Evolutionary conservation across 2,888 invertebrate species (phyloP), one percentile per base, ranked within the genome.

Genomic region (Ennomos quercinarius): DNA sequence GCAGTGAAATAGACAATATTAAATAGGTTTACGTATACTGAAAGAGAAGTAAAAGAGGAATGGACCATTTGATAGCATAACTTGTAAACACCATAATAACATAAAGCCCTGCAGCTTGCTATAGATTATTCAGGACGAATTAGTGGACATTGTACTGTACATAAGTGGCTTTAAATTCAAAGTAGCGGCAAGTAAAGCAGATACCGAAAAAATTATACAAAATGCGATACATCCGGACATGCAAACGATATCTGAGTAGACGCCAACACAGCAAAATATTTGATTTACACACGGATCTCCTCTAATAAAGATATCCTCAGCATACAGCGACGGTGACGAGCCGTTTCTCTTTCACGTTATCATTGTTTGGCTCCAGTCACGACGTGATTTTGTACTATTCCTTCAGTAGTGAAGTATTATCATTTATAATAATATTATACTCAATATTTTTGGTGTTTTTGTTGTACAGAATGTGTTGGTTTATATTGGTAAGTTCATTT

Each of bases 341-440:
- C 63, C 54, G 35, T 52, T 70, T 67, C 58, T 46, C 47, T 67
- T 70, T 64, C 48, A 50, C 58, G 58, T 10, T 63, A 71, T 76
- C 76, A 76, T 74, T 76, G 74, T 75, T 74, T 73, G 41, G 67
- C 64, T 55, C 70, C 64, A 68, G 76, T 78, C 75, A 77, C 66
- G 61, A 53, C 59, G 76, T 77, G 73, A 77, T 66, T 69, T 59
- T 66, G 63, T 66, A 57, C 34, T 71, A 73, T 73, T 72, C 66
- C 54, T 58, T 55, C 60, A 59, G 58, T 57, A 38, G 48, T 44
- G 40, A 55, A 57, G 54, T 52, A 44, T 41, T 39, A 27, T 27
- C 12, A 44, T 51, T 42, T 12, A 56, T 53, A 47, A 48, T 10
- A 40, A 56, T 53, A 47, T 51, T 10, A 40, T 40, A 42, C 58